Evolutionary conservation across 2,113 vertebrate genomes (phyloP).

Genomic region (Alethe diademata): DNA sequence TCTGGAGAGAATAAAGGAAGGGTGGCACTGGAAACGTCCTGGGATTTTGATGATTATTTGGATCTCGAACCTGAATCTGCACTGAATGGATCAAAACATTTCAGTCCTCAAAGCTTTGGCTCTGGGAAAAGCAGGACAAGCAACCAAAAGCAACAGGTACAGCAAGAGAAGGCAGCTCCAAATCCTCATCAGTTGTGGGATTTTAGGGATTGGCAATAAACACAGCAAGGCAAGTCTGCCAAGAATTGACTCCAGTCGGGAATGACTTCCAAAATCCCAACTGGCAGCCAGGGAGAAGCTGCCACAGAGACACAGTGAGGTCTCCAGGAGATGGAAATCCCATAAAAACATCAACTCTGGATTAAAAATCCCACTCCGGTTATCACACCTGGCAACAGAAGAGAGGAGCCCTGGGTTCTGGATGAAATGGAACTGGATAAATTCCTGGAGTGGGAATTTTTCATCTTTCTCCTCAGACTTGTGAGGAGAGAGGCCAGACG

Average conservation of each 20-base stretch:
- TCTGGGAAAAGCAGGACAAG: not conserved
- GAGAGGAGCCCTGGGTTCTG: not conserved
- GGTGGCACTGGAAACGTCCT: not conserved
- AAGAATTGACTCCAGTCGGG: not conserved
- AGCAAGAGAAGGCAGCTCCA: not conserved
- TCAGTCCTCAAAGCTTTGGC: not conserved
- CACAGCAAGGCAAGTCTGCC: not conserved
- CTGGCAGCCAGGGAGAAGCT: not conserved
- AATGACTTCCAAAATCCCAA: not conserved
- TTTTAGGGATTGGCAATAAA: not conserved
- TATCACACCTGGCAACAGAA: not conserved
- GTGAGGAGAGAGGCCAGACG: not conserved
- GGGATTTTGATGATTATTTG: not conserved
- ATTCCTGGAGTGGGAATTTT: not conserved
- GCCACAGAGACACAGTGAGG: not conserved
- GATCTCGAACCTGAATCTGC: not conserved
- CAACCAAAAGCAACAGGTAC: not conserved
- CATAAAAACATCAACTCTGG: not conserved
- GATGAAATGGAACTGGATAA: not conserved
- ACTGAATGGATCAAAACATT: not conserved
- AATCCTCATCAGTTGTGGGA: not conserved
- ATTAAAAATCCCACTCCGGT: not conserved
- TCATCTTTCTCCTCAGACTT: not conserved
- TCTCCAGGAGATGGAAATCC: not conserved
- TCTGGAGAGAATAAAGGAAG: not conserved